phyloP scores from a whole-genome alignment of 2,797 vertebrate species.

The Diglossa cyanea region DNA sequence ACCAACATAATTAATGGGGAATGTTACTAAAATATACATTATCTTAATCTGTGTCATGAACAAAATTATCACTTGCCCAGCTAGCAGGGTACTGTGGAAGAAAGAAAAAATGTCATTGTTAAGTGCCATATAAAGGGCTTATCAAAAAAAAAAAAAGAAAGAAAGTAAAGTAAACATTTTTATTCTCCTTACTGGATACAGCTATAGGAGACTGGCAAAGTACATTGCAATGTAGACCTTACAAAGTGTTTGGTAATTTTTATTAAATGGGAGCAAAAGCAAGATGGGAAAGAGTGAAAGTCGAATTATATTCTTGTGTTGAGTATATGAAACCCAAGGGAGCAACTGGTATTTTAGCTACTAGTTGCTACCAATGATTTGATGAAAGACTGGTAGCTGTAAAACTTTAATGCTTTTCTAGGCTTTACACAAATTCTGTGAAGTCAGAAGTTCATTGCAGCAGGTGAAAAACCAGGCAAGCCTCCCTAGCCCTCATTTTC shows the following conservation, averaged over 20 bases:
- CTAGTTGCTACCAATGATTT: constrained; percentile 33
- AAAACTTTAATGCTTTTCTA: constrained; percentile 41
- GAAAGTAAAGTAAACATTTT: not conserved
- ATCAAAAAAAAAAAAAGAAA: not conserved
- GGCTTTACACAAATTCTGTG: constrained; percentile 22
- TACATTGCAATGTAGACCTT: not conserved
- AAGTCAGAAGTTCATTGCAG: constrained; percentile 63
- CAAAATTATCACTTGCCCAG: not conserved
- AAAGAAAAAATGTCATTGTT: not conserved
- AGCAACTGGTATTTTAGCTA: constrained; percentile 28
- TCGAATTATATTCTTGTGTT: constrained; percentile 60
- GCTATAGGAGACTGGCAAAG: not conserved
- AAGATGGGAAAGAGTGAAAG: constrained; percentile 43
- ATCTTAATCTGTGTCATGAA: not conserved
- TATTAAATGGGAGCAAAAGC: not conserved
- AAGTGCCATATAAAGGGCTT: not conserved
- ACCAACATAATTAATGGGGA: not conserved
- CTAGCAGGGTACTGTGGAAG: not conserved
- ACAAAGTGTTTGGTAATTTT: not conserved
- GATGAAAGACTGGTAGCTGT: constrained; percentile 32
- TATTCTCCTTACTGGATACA: not conserved
- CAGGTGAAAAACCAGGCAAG: constrained; percentile 61
- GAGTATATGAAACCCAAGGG: constrained; percentile 50
- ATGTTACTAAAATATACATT: not conserved
- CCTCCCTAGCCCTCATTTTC: not conserved